These are phyloP conservation scores for Sminthopsis crassicaudata DNA, from an alignment of 2,113 vertebrate species.

Conservation along the genomic window DNA sequence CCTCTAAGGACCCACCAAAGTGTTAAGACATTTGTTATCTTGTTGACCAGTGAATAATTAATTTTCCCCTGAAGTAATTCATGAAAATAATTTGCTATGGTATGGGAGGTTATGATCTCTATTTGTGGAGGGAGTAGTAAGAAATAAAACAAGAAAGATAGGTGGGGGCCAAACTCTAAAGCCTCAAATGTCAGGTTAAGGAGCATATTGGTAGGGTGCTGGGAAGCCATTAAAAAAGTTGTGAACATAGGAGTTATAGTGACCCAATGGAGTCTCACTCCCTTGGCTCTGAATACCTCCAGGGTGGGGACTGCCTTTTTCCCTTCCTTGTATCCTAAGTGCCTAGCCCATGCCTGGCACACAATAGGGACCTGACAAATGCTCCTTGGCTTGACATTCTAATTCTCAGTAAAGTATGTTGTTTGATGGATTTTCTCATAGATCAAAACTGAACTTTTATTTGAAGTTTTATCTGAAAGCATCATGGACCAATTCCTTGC, in stretches of 20 bases:
- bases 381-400: neutral
- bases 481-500: neutral
- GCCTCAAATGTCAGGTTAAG: neutral
- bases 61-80: no score
- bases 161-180: neutral
- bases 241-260: neutral
- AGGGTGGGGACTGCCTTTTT: neutral
- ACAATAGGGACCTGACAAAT: neutral
- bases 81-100: no score
- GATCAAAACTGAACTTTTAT: slow-evolving; percentile 7
- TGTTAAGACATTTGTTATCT: neutral
- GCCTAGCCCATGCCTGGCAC: neutral
- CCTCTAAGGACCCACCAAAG: neutral
- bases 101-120: neutral
- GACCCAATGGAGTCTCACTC: neutral
- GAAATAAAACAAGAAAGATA: neutral
- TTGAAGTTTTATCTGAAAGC: slow-evolving; percentile 35
- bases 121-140: neutral
- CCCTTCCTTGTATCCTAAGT: neutral
- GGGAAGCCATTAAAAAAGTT: neutral
- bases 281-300: neutral
- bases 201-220: neutral
- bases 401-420: slow-evolving; percentile 28
- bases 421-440: neutral
- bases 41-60: neutral